phyloP scores from a whole-genome alignment of 2,888 invertebrate genomes.

The Dendrolimus houi region DNA sequence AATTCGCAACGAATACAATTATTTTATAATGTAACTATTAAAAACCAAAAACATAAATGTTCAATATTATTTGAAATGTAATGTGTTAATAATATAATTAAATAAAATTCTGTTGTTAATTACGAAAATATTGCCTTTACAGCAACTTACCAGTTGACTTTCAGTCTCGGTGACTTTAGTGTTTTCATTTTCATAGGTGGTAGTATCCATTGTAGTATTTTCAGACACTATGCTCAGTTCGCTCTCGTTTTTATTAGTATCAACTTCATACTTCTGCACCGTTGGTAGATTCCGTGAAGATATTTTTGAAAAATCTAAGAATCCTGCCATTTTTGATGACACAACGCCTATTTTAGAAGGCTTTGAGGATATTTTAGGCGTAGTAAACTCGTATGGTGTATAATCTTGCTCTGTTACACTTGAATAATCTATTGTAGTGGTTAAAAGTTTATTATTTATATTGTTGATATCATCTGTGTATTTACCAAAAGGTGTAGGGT shows the following conservation, averaged over 20 bases:
- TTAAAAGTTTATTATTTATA: slow-evolving; percentile 1
- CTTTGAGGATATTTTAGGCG: not conserved
- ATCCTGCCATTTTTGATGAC: slow-evolving; percentile 50
- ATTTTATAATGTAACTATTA: not conserved
- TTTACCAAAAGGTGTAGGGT: slow-evolving; percentile 29
- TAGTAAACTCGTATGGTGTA: not conserved
- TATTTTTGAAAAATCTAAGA: slow-evolving; percentile 38
- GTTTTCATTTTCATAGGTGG: slow-evolving; percentile 20
- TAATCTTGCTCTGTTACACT: not conserved
- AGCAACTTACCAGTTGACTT: slow-evolving; percentile 45
- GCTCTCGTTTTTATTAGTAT: slow-evolving; percentile 22
- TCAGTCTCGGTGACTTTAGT: slow-evolving; percentile 28
- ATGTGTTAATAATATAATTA: too few relatives aligned
- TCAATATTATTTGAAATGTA: not conserved
- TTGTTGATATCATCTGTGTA: slow-evolving; percentile 15
- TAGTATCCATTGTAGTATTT: slow-evolving; percentile 10
- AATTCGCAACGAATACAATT: not conserved
- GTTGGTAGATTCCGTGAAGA: slow-evolving; percentile 11
- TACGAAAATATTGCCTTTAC: too few relatives aligned
- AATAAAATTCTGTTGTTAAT: too few relatives aligned
- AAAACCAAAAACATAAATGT: not conserved
- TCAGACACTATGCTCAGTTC: slow-evolving; percentile 9
- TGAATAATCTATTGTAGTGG: slow-evolving; percentile 1
- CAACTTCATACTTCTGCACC: slow-evolving; percentile 11
- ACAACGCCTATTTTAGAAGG: slow-evolving; percentile 21